phyloP scores from a whole-genome alignment of 2,888 invertebrate species.

The Uropetala carovei region DNA sequence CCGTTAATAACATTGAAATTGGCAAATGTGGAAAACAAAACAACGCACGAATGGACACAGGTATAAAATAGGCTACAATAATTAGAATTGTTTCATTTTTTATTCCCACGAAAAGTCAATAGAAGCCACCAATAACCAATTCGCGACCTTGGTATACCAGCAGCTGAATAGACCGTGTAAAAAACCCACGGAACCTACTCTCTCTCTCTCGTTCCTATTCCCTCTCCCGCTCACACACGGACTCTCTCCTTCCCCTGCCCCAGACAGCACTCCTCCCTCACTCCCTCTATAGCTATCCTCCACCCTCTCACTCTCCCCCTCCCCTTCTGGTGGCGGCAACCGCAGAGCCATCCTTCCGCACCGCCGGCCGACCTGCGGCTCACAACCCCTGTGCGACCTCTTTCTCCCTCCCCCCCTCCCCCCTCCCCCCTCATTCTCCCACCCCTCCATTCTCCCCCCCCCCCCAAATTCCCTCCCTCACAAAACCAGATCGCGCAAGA shows the following conservation, averaged over 20 bases:
- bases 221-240: background rate
- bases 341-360: conserved; percentile 19
- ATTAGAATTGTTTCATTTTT: too few relatives aligned
- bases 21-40: too few relatives aligned
- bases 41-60: too few relatives aligned
- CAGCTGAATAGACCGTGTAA: background rate
- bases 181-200: background rate
- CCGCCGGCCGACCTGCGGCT: conserved; percentile 2
- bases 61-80: too few relatives aligned
- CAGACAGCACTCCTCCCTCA: too few relatives aligned
- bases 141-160: conserved; percentile 14
- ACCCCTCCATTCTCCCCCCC: too few relatives aligned
- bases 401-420: too few relatives aligned
- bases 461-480: background rate
- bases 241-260: too few relatives aligned
- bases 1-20: too few relatives aligned
- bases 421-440: too few relatives aligned
- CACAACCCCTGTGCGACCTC: background rate
- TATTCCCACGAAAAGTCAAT: too few relatives aligned
- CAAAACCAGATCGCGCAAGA: background rate
- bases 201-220: background rate
- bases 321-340: background rate
- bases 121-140: too few relatives aligned
- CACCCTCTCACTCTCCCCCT: background rate
- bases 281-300: background rate